Percentiles rank a stretch among this genome's conserved stretches.
Conservation (phyloP, 2,113 vertebrate genomes). For the Bujurquina vittata region DNA sequence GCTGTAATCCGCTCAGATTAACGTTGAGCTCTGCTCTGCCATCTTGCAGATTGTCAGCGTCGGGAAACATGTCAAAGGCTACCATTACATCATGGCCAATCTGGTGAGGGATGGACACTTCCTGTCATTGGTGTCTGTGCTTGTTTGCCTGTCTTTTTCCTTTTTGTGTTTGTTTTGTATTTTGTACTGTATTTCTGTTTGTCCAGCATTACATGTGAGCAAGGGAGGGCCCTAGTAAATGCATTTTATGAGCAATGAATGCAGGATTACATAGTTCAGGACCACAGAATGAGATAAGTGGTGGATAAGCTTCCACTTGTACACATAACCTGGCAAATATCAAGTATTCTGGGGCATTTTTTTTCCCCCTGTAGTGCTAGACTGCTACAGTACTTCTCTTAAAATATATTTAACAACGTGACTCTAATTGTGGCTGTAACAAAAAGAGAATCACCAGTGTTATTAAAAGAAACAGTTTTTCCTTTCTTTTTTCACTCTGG, state of each 20-base stretch:
- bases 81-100: constrained; percentile 99
- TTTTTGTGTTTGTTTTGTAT: background rate
- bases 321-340: too few relatives aligned
- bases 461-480: background rate
- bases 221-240: too few relatives aligned
- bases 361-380: background rate
- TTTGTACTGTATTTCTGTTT: background rate
- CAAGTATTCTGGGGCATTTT: background rate
- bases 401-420: background rate
- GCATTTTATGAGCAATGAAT: too few relatives aligned
- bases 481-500: fast-evolving
- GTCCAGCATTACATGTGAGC: too few relatives aligned
- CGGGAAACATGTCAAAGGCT: constrained; percentile 97
- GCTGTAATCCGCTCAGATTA: constrained; percentile 63
- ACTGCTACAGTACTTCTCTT: background rate
- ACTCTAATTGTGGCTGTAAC: background rate
- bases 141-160: background rate
- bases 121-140: background rate
- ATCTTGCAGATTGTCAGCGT: constrained; percentile 93
- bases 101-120: constrained; percentile 81
- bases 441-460: background rate
- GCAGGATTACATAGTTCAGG: too few relatives aligned
- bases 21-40: constrained; percentile 29
- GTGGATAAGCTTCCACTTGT: too few relatives aligned
- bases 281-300: too few relatives aligned